Conservation (phyloP, 2,113 vertebrate species). For the Seriola dumerili region DNA sequence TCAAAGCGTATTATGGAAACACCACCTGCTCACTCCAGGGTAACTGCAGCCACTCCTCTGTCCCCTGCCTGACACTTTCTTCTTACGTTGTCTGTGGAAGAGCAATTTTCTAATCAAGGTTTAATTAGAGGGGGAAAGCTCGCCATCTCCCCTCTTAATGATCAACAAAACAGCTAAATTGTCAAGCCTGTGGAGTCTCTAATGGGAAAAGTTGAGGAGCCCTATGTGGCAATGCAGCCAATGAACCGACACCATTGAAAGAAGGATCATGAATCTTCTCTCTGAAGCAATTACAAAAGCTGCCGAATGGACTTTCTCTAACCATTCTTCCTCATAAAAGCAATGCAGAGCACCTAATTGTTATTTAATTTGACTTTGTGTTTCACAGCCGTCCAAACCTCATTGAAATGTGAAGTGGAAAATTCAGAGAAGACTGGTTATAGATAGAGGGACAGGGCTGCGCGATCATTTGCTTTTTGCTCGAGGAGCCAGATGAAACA, state of each 20-base stretch:
- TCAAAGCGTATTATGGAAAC: neutral
- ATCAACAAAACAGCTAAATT: conserved; percentile 72
- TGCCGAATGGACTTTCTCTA: conserved; percentile 45
- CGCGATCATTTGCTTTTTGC: conserved; percentile 46
- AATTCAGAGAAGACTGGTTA: conserved; percentile 24
- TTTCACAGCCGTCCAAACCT: conserved; percentile 26
- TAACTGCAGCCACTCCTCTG: conserved; percentile 34
- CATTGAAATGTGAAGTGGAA: conserved; percentile 31
- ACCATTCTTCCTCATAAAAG: conserved; percentile 52
- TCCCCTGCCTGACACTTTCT: conserved; percentile 31
- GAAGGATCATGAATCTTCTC: conserved; percentile 64
- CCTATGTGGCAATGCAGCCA: conserved; percentile 54
- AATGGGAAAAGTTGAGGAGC: conserved; percentile 63
- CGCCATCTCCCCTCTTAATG: conserved; percentile 58
- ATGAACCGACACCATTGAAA: conserved; percentile 39
- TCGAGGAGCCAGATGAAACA: conserved; percentile 51
- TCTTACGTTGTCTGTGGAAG: conserved; percentile 46
- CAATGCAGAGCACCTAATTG: conserved; percentile 32
- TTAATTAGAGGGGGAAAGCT: conserved; percentile 77
- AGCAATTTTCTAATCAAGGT: conserved; percentile 77
- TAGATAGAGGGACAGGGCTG: conserved; percentile 12
- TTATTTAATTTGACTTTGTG: conserved; percentile 58
- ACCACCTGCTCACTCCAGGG: conserved; percentile 45
- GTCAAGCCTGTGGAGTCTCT: conserved; percentile 66
- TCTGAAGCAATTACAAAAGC: conserved; percentile 69